Conservation (phyloP, 2,888 invertebrate genomes). For the Listrodromus nycthemerus region DNA sequence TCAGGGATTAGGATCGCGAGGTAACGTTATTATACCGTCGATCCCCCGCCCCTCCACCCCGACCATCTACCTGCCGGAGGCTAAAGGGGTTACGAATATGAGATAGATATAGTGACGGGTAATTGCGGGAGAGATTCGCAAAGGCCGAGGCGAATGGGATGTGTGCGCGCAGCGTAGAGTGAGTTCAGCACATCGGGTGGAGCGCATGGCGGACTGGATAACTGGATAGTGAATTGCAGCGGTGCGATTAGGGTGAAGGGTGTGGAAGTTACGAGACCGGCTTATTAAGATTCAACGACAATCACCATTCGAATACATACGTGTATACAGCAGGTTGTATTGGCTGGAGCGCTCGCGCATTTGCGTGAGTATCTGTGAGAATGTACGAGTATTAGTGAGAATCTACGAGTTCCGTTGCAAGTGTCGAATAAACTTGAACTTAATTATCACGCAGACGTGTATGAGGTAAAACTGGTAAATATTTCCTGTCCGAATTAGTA, state of each 20-base stretch:
- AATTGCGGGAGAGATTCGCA: conserved; percentile 4
- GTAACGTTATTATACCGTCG: neutral
- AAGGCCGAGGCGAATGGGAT: conserved; percentile 4
- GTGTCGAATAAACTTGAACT: too few relatives aligned
- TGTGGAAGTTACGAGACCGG: neutral
- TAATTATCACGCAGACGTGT: too few relatives aligned
- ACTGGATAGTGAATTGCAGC: neutral
- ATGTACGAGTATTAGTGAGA: too few relatives aligned
- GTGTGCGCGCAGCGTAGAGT: neutral
- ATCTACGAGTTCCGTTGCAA: too few relatives aligned
- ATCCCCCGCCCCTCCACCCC: too few relatives aligned
- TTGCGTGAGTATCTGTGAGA: too few relatives aligned
- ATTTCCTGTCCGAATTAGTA: too few relatives aligned
- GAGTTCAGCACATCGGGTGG: neutral
- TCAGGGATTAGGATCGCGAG: neutral
- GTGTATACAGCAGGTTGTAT: too few relatives aligned
- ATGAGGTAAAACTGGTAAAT: too few relatives aligned
- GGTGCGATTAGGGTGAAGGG: neutral
- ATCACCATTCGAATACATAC: neutral
- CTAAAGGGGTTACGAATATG: neutral
- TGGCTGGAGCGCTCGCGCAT: too few relatives aligned
- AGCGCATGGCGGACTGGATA: neutral
- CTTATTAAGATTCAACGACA: neutral
- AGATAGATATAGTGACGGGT: conserved; percentile 2
- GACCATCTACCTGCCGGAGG: too few relatives aligned